Percentiles rank a stretch among this genome's conserved stretches.
Evolutionary conservation across 1,140 invertebrate species (phyloP).

Genomic region (Anastrepha ludens): DNA sequence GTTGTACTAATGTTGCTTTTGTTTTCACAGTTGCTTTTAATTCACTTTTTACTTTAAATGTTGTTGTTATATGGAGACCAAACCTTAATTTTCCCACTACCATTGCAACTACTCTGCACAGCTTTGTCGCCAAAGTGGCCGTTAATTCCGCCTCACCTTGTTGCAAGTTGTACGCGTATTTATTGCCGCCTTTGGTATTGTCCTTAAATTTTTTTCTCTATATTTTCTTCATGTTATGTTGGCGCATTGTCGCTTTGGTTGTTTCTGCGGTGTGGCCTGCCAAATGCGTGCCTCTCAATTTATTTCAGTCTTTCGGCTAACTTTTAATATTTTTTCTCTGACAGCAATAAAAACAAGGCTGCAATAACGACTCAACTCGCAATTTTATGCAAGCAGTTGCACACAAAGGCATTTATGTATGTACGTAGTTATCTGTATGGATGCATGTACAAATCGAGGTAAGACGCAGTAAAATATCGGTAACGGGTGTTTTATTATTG

Average conservation of each 20-base stretch:
- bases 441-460: not conserved
- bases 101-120: not conserved
- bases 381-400: not conserved
- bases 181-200: conserved; percentile 34
- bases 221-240: conserved; percentile 24
- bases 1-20: not conserved
- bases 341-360: not conserved
- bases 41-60: conserved; percentile 30
- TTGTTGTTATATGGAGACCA: not conserved
- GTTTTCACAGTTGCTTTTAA: not conserved
- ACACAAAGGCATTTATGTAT: not conserved
- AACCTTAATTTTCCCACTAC: conserved; percentile 27
- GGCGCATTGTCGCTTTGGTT: conserved; percentile 43
- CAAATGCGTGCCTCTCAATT: conserved; percentile 47
- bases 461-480: too few relatives aligned
- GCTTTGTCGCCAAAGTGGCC: conserved; percentile 14
- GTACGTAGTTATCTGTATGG: not conserved
- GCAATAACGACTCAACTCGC: not conserved
- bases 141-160: conserved; percentile 43
- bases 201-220: not conserved
- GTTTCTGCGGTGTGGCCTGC: conserved; percentile 21
- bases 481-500: too few relatives aligned
- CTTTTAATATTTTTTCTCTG: not conserved
- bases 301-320: conserved; percentile 39
- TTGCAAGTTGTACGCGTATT: conserved; percentile 42